Percentiles rank a stretch among this genome's conserved stretches.
Conservation (phyloP, 1,140 invertebrate genomes). For the Copidosoma floridanum region DNA sequence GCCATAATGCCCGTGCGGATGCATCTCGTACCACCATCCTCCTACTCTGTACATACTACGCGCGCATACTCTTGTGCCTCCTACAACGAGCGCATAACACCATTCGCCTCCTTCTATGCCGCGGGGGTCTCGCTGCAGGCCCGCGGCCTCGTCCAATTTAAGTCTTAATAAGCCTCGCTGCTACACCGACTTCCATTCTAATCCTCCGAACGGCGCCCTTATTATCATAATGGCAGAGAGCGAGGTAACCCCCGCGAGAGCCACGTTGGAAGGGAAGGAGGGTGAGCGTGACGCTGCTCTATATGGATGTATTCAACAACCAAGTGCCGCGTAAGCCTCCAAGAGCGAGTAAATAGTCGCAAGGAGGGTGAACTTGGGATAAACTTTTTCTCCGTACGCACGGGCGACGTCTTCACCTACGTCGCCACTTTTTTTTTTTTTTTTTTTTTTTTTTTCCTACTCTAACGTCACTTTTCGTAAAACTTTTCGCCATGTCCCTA, state of each 20-base stretch:
- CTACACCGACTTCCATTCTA: constrained; percentile 45
- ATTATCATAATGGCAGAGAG: constrained; percentile 44
- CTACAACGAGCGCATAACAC: constrained; percentile 20
- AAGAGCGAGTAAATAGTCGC: no score
- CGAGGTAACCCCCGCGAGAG: constrained; percentile 7
- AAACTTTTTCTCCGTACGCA: no score
- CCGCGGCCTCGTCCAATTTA: constrained; percentile 46
- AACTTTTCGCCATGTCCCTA: no score
- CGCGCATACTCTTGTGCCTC: constrained; percentile 22
- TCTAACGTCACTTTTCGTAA: no score
- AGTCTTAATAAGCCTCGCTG: constrained; percentile 52
- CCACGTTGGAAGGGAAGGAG: neutral
- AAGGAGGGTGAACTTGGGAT: no score
- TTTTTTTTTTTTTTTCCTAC: no score
- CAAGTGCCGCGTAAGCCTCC: neutral
- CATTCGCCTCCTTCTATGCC: constrained; percentile 34
- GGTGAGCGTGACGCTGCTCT: neutral
- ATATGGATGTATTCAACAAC: neutral
- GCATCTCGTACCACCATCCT: constrained; percentile 17
- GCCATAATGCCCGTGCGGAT: constrained; percentile 26
- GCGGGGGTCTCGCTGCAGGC: no score
- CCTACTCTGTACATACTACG: neutral
- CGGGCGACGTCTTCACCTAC: no score
- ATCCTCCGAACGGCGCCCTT: constrained; percentile 44
- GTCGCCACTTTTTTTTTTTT: no score